These are phyloP conservation scores for Apamea anceps DNA, from an alignment of 2,888 invertebrate genomes.

Conservation along the genomic window DNA sequence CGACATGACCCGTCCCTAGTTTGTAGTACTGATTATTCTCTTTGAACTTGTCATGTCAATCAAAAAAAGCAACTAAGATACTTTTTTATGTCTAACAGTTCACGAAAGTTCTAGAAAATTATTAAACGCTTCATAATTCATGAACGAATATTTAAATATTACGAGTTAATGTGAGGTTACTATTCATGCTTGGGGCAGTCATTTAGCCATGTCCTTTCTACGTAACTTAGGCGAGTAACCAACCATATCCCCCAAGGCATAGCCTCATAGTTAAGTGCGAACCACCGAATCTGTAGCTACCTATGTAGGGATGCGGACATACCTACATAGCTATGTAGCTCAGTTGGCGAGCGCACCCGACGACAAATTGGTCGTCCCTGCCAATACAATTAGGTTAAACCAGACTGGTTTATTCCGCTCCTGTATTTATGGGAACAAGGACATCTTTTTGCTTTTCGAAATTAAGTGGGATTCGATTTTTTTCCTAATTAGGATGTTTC, in stretches of 20 bases:
- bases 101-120: no score
- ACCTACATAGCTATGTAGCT: neutral
- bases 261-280: neutral
- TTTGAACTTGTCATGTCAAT: no score
- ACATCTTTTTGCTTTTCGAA: conserved; percentile 45
- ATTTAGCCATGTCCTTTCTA: no score
- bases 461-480: neutral
- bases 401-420: conserved; percentile 13
- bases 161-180: no score
- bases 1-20: no score
- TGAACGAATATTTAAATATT: no score
- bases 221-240: conserved; percentile 3
- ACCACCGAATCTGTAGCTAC: neutral
- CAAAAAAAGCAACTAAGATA: no score
- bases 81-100: no score
- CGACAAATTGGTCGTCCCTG: conserved; percentile 25
- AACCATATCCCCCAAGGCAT: conserved; percentile 13
- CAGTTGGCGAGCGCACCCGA: conserved; percentile 5
- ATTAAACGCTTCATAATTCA: no score
- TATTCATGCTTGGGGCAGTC: no score
- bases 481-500: neutral
- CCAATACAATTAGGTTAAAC: conserved; percentile 37
- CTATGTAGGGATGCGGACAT: neutral
- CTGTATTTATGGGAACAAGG: conserved; percentile 11
- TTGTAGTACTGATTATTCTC: no score